Evolutionary conservation across 1,140 invertebrate species (phyloP).

Genomic region (Drosophila orosa): DNA sequence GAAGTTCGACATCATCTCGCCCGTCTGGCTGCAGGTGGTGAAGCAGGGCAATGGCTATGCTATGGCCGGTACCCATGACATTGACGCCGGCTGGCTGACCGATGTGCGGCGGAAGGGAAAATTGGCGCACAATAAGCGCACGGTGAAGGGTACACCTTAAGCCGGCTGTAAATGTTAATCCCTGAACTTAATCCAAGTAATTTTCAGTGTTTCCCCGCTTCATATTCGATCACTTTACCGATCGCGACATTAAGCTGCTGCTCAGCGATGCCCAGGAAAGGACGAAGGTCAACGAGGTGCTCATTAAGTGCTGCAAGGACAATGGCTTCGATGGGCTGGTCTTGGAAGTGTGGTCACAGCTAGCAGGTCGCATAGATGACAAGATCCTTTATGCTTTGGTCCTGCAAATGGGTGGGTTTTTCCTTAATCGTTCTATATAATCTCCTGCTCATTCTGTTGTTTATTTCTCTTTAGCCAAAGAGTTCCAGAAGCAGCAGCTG

Average conservation of each 20-base stretch:
- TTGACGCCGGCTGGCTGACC: conserved; percentile 93
- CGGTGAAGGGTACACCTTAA: conserved; percentile 50
- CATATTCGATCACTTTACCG: conserved; percentile 94
- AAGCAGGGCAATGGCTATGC: conserved; percentile 87
- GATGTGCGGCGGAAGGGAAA: conserved; percentile 87
- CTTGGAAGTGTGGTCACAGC: conserved; percentile 94
- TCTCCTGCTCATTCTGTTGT: background rate
- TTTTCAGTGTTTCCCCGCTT: conserved; percentile 91
- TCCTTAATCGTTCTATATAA: background rate
- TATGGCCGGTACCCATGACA: conserved; percentile 90
- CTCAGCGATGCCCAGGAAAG: conserved; percentile 87
- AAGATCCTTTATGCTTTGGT: conserved; percentile 87
- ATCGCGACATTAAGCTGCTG: conserved; percentile 87
- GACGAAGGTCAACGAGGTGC: conserved; percentile 86
- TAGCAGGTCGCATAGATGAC: conserved; percentile 88
- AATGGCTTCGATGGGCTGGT: conserved; percentile 94
- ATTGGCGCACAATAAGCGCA: conserved; percentile 84
- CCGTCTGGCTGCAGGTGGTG: conserved; percentile 95
- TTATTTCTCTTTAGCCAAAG: conserved; percentile 50
- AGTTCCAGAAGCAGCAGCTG: conserved; percentile 84
- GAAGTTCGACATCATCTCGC: conserved; percentile 96
- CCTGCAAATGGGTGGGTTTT: conserved; percentile 86
- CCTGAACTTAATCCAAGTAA: background rate
- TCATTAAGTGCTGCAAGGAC: conserved; percentile 87
- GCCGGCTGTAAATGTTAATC: background rate